Conservation (phyloP, 2,888 invertebrate genomes). For the Oligia strigilis region DNA sequence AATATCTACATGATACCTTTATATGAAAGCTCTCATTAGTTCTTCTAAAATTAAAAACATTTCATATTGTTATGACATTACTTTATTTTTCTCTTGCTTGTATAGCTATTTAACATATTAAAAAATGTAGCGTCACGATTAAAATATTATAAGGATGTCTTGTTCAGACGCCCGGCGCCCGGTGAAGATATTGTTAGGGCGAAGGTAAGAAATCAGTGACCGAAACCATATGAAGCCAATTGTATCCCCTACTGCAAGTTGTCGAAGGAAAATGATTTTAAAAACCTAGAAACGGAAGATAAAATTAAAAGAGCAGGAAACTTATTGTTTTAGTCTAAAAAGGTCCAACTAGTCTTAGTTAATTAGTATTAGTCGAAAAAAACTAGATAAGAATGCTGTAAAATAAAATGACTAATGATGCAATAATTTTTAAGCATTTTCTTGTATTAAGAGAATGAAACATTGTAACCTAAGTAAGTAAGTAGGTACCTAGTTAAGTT, state of each 20-base stretch:
- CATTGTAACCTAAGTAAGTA: too few species aligned
- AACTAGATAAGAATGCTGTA: background rate
- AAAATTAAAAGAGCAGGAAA: background rate
- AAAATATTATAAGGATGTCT: constrained; percentile 50
- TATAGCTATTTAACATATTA: background rate
- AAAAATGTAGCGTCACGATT: constrained; percentile 32
- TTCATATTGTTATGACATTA: background rate
- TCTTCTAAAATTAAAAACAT: background rate
- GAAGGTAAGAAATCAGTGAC: constrained; percentile 54
- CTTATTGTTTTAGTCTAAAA: background rate
- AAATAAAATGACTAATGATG: background rate
- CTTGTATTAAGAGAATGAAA: background rate
- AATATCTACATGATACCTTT: background rate
- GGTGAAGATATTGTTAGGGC: constrained; percentile 38
- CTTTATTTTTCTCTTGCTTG: background rate
- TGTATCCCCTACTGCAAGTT: constrained; percentile 32
- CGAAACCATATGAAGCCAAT: constrained; percentile 62
- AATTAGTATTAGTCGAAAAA: background rate
- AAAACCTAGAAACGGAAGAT: background rate
- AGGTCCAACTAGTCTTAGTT: too few species aligned
- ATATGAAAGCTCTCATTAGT: background rate
- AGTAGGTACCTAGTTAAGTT: too few species aligned
- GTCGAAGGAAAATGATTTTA: background rate
- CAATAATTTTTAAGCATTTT: background rate
- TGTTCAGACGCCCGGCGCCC: constrained; percentile 21